Conservation (phyloP, 2,113 vertebrate species). For the Atrichornis clamosus region DNA sequence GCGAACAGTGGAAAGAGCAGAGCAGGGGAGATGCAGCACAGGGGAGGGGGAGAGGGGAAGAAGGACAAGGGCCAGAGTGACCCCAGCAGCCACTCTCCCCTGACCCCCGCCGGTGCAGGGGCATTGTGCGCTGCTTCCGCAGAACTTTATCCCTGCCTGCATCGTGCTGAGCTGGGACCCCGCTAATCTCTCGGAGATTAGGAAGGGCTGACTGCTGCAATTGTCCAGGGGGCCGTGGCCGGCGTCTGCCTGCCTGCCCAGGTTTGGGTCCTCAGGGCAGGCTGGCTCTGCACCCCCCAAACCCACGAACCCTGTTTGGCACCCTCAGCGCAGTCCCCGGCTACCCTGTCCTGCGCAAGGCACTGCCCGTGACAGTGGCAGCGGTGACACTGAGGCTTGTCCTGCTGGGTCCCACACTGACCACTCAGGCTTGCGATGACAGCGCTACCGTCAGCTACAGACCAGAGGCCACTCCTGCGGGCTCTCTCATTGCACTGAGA, state of each 20-base stretch:
- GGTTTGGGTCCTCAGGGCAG: background rate
- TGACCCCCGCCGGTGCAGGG: background rate
- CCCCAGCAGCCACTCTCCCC: background rate
- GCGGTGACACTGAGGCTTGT: accelerated
- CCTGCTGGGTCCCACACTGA: background rate
- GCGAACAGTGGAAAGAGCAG: background rate
- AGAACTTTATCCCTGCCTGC: background rate
- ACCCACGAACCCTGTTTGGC: background rate
- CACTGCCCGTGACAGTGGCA: background rate
- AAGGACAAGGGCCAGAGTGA: background rate
- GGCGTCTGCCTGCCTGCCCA: background rate
- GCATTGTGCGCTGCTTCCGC: background rate
- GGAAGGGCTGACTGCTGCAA: constrained; percentile 14
- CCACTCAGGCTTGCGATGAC: accelerated
- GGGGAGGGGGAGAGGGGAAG: background rate
- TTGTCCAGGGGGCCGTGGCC: background rate
- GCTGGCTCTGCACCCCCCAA: background rate
- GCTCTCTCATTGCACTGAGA: background rate
- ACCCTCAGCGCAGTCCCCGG: accelerated
- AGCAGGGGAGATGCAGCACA: too few relatives aligned
- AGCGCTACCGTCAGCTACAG: background rate
- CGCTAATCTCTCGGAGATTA: constrained; percentile 53
- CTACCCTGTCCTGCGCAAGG: accelerated
- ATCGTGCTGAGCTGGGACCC: constrained; percentile 42
- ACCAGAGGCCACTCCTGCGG: background rate